Evolutionary conservation across 2,888 invertebrate species (phyloP).

Genomic region (Hydrotaea cyrtoneurina): DNA sequence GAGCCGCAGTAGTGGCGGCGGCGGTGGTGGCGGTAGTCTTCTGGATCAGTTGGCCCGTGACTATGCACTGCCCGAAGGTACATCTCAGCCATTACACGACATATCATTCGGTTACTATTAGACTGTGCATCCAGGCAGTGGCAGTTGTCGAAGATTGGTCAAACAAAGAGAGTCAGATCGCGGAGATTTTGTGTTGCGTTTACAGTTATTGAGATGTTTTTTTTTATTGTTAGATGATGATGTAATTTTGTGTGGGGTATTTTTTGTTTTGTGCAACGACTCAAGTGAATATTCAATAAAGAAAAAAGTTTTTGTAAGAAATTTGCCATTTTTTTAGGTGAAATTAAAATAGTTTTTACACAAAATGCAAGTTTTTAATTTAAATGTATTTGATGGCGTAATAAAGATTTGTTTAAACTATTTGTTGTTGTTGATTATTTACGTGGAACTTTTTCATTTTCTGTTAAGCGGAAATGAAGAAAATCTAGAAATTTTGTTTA

Average conservation of each 20-base stretch:
- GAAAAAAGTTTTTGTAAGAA: slow-evolving; percentile 25
- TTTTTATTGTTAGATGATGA: slow-evolving; percentile 54
- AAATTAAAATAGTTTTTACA: background rate
- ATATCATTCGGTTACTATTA: slow-evolving; percentile 92
- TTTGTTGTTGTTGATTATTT: too few species aligned
- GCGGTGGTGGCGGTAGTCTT: slow-evolving; percentile 82
- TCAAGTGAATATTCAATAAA: slow-evolving; percentile 53
- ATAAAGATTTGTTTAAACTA: too few species aligned
- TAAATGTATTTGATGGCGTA: too few species aligned
- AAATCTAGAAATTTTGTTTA: too few species aligned
- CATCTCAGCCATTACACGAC: slow-evolving; percentile 88
- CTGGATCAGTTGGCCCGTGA: slow-evolving; percentile 91
- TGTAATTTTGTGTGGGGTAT: slow-evolving; percentile 32
- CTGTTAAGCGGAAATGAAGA: too few species aligned
- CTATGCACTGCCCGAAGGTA: slow-evolving; percentile 87
- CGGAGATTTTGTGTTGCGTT: slow-evolving; percentile 59
- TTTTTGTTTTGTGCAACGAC: slow-evolving; percentile 39
- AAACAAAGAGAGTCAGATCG: slow-evolving; percentile 56
- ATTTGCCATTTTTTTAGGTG: slow-evolving; percentile 48
- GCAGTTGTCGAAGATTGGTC: slow-evolving; percentile 13
- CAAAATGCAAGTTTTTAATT: background rate
- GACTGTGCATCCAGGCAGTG: slow-evolving; percentile 60
- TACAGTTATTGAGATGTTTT: slow-evolving; percentile 56
- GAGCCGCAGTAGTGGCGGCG: slow-evolving; percentile 77
- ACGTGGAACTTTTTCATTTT: too few species aligned